Percentiles rank a stretch among this genome's conserved stretches.
Conservation (phyloP, 1,140 invertebrate species). For the Globodera rostochiensis region DNA sequence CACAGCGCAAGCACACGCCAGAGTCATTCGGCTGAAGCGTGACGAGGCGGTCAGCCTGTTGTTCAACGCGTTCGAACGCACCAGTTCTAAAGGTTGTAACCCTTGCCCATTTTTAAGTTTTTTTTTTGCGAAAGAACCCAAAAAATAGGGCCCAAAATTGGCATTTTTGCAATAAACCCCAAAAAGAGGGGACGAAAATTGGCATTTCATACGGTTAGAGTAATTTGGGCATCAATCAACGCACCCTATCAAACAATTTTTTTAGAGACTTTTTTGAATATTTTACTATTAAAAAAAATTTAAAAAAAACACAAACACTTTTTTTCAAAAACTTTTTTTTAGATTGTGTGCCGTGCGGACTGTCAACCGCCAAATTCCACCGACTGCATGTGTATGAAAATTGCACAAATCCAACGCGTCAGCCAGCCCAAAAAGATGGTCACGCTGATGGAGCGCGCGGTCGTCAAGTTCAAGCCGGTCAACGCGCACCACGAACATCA, state of each 20-base stretch:
- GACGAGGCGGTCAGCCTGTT: conserved; percentile 92
- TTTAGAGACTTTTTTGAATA: conserved; percentile 24
- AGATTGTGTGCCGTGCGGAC: conserved; percentile 54
- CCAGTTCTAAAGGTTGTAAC: conserved; percentile 82
- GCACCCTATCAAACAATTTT: too few species aligned
- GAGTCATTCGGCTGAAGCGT: conserved; percentile 74
- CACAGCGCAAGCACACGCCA: conserved; percentile 66
- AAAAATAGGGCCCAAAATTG: too few species aligned
- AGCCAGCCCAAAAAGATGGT: conserved; percentile 67
- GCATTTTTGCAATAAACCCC: too few species aligned
- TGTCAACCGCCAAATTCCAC: conserved; percentile 54
- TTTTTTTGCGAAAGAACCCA: too few species aligned
- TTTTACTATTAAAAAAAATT: background rate
- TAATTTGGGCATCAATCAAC: too few species aligned
- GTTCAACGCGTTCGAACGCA: conserved; percentile 98
- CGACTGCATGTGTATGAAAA: conserved; percentile 56
- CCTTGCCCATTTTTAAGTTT: background rate
- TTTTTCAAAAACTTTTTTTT: conserved; percentile 5
- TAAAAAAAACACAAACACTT: too few species aligned
- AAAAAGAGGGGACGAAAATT: too few species aligned
- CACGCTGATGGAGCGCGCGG: conserved; percentile 65
- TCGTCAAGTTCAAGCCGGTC: conserved; percentile 66
- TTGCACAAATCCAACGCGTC: conserved; percentile 51
- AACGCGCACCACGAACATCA: conserved; percentile 44
- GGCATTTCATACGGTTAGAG: too few species aligned